Percentiles rank a stretch among this genome's conserved stretches.
These are phyloP conservation scores for Akabosia matsudoensis DNA, from an alignment of 1,140 invertebrate genomes.

Conservation along the genomic window DNA sequence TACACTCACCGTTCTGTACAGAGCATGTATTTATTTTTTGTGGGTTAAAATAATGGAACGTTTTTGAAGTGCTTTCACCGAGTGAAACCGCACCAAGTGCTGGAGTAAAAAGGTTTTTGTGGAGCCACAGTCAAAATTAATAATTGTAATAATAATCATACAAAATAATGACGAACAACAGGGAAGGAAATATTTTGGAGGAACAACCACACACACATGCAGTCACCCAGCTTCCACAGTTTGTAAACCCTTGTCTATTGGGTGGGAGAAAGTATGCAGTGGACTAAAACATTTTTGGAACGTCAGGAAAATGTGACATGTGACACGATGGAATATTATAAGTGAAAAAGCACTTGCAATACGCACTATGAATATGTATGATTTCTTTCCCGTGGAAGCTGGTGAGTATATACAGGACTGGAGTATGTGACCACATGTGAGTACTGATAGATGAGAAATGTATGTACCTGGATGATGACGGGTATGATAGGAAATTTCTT, in stretches of 20 bases:
- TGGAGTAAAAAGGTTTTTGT: not conserved
- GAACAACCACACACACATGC: not conserved
- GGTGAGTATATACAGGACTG: not conserved
- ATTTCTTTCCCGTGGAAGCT: not conserved
- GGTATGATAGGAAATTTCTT: constrained; percentile 11
- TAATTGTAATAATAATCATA: constrained; percentile 16
- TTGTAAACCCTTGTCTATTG: too few relatives aligned
- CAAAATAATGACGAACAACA: not conserved
- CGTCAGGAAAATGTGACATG: not conserved
- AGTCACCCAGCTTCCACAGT: too few relatives aligned
- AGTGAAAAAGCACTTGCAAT: not conserved
- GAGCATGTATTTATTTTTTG: not conserved
- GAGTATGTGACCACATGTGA: not conserved
- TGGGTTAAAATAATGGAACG: not conserved
- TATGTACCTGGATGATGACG: not conserved
- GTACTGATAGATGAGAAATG: too few relatives aligned
- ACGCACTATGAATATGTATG: not conserved
- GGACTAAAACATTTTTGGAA: too few relatives aligned
- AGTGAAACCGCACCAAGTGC: not conserved
- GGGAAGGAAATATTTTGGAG: not conserved
- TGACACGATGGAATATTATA: not conserved
- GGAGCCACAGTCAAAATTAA: constrained; percentile 8
- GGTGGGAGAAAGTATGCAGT: not conserved
- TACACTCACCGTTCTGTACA: not conserved
- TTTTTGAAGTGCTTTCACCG: not conserved